Evolutionary conservation across 2,888 invertebrate species (phyloP), one percentile per base, ranked within the genome.

Genomic region (Dione vanillae): DNA sequence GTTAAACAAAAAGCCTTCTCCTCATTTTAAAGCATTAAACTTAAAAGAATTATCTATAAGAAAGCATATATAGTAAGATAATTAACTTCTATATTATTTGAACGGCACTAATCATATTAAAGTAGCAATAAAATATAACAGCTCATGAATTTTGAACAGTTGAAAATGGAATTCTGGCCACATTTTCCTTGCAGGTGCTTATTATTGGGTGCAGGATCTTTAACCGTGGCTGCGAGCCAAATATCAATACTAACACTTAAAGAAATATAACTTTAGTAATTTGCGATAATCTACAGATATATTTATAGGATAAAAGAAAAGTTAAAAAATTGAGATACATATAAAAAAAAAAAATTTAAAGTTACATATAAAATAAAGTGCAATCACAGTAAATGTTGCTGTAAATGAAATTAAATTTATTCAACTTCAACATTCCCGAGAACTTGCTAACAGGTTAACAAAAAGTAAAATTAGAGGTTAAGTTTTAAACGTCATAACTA

Each of bases 161-260:
- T 56, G 56, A 58, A 65, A 72, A 74, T 70, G 70, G 51, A 68
- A 74, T 74, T 74, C 74, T 20, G 47, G 62, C 65, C 72, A 52
- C 74, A 74, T 68, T 58, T 70, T 72, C 72, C 78, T 80, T 78
- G 78, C 80, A 79, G 81, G 81, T 80, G 77, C 79, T 80, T 78
- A 80, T 79, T 80, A 76, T 77, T 74, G 71, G 76, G 75, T 71
- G 73, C 74, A 69, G 76, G 74, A 78, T 77, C 75, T 75, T 77
- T 78, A 78, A 77, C 75, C 75, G 77, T 83, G 86, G 84, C 82
- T 65, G 72, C 64, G 76, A 73, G 87, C 87, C 86, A 87, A 84
- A 84, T 81, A 83, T 79, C 79, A 78, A 80, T 79, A 76, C 75
- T 61, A 73, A 77, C 78, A 77, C 78, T 79, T 77, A 77, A 70